Percentiles rank a stretch among this genome's conserved stretches.
phyloP scores from a whole-genome alignment of 2,888 invertebrate species.

The Tuta absoluta region DNA sequence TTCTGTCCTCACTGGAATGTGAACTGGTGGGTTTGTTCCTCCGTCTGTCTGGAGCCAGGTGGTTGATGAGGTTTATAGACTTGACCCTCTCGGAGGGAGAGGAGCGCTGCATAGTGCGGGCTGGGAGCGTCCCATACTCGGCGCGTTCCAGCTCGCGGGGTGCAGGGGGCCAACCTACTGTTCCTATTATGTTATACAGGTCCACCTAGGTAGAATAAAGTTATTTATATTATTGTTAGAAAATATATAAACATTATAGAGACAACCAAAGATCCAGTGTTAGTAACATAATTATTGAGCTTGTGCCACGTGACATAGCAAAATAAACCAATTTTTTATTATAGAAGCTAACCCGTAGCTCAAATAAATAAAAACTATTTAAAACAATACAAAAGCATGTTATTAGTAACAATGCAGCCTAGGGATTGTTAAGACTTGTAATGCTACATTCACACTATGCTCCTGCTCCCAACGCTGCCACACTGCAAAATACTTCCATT shows the following conservation, averaged over 20 bases:
- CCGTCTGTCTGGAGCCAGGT: constrained; percentile 72
- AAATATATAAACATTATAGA: background rate
- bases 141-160: constrained; percentile 58
- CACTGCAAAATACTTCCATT: too few species aligned
- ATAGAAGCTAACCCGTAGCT: background rate
- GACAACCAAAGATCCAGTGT: background rate
- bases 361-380: background rate
- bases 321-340: background rate
- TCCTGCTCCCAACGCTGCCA: too few species aligned
- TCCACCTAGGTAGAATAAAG: constrained; percentile 55
- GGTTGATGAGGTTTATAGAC: constrained; percentile 82
- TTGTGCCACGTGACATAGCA: background rate
- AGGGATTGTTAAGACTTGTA: background rate
- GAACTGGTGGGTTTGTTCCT: constrained; percentile 53
- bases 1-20: constrained; percentile 44
- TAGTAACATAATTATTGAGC: constrained; percentile 5
- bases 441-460: too few species aligned
- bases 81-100: constrained; percentile 76
- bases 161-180: constrained; percentile 73
- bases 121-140: constrained; percentile 64
- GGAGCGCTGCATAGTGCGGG: constrained; percentile 66
- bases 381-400: background rate
- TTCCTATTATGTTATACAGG: constrained; percentile 71
- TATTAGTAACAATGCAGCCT: constrained; percentile 3
- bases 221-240: background rate